These are phyloP conservation scores for Apeira syringaria DNA, from an alignment of 2,888 invertebrate species.

Conservation along the genomic window DNA sequence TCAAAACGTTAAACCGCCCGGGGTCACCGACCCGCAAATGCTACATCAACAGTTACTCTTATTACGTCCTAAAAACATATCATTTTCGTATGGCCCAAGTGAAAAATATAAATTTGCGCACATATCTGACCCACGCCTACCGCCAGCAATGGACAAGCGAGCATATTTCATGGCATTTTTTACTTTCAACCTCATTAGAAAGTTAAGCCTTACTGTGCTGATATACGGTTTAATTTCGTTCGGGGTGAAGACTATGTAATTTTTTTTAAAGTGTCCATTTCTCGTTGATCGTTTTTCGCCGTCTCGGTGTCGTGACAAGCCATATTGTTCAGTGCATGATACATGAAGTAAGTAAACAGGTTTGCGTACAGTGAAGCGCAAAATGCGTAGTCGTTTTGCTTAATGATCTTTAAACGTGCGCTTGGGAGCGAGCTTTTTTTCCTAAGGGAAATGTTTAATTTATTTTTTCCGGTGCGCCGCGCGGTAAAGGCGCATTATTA, in stretches of 20 bases:
- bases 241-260: conserved; percentile 34
- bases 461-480: conserved; percentile 17
- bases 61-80: conserved; percentile 44
- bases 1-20: conserved; percentile 54
- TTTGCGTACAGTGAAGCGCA: conserved; percentile 63
- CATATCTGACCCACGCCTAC: conserved; percentile 78
- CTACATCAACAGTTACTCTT: conserved; percentile 43
- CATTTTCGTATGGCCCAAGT: conserved; percentile 49
- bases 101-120: conserved; percentile 55
- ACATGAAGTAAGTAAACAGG: conserved; percentile 75
- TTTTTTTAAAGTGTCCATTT: conserved; percentile 56
- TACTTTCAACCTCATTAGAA: conserved; percentile 37
- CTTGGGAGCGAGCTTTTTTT: conserved; percentile 38
- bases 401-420: conserved; percentile 60
- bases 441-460: conserved; percentile 52
- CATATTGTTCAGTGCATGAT: conserved; percentile 78
- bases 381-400: conserved; percentile 61
- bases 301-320: conserved; percentile 74
- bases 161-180: conserved; percentile 74
- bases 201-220: conserved; percentile 48
- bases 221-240: conserved; percentile 49
- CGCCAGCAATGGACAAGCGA: conserved; percentile 66
- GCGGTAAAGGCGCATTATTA: conserved; percentile 17
- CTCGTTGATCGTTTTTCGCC: conserved; percentile 65
- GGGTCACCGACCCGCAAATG: conserved; percentile 57